Conservation (phyloP, 37 sponge, comb jelly and placozoan genomes). For the Bolinopsis microptera region DNA sequence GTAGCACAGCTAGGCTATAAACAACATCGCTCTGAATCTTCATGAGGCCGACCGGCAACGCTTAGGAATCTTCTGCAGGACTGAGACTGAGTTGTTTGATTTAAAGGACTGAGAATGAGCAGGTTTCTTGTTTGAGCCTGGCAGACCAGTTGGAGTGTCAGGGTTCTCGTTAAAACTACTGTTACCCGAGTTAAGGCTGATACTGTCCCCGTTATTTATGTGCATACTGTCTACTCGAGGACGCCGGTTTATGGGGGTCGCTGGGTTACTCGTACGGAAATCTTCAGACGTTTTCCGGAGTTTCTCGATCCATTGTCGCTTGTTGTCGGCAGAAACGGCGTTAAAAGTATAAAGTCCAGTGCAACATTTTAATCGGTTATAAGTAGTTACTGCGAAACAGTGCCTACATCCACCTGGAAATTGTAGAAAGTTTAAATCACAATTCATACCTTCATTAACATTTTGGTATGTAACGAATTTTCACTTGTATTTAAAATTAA, state of each 20-base stretch:
- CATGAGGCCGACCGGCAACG: slow-evolving; percentile 16
- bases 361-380: slow-evolving; percentile 44
- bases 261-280: neutral
- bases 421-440: neutral
- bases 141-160: neutral
- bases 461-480: no score
- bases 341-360: slow-evolving; percentile 52
- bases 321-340: neutral
- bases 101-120: neutral
- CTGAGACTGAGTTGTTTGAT: neutral
- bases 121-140: neutral
- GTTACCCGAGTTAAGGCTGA: neutral
- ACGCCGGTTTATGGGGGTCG: neutral
- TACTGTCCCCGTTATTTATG: neutral
- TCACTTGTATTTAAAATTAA: no score
- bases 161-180: neutral
- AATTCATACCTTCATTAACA: no score
- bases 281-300: neutral
- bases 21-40: neutral
- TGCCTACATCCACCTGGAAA: slow-evolving; percentile 41
- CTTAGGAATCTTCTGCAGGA: slow-evolving; percentile 28
- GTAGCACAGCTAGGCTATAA: neutral
- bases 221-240: neutral
- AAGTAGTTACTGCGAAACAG: slow-evolving; percentile 11
- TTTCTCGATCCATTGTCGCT: slow-evolving; percentile 21